phyloP scores from a whole-genome alignment of 2,797 vertebrate species.

The Bradypus variegatus region DNA sequence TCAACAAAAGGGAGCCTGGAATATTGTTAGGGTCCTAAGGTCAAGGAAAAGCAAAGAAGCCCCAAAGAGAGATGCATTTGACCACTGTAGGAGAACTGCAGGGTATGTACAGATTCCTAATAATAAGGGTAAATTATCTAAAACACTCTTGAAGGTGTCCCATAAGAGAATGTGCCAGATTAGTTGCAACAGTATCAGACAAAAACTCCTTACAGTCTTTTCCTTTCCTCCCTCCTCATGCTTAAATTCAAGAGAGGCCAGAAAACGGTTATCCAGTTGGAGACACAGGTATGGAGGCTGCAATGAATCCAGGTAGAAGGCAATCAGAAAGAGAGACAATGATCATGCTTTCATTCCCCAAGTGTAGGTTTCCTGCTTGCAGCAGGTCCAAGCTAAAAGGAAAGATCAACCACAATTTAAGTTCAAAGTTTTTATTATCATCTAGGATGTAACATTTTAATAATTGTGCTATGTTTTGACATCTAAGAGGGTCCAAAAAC shows the following conservation, averaged over 20 bases:
- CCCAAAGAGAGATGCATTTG: not conserved
- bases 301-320: not conserved
- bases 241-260: not conserved
- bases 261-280: not conserved
- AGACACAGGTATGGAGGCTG: not conserved
- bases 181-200: not conserved
- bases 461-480: not conserved
- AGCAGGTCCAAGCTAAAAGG: not conserved
- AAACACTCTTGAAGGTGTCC: not conserved
- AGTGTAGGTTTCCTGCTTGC: not conserved
- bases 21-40: not conserved
- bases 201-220: not conserved
- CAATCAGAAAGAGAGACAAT: not conserved
- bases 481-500: not conserved
- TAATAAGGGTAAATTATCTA: not conserved
- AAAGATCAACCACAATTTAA: not conserved
- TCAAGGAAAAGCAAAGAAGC: not conserved
- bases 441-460: not conserved
- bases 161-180: not conserved
- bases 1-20: not conserved
- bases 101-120: not conserved
- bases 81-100: not conserved
- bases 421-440: not conserved
- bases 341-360: not conserved
- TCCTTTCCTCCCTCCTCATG: not conserved